Conservation (phyloP, 2,113 vertebrate genomes). For the Ceratotherium simum region DNA sequence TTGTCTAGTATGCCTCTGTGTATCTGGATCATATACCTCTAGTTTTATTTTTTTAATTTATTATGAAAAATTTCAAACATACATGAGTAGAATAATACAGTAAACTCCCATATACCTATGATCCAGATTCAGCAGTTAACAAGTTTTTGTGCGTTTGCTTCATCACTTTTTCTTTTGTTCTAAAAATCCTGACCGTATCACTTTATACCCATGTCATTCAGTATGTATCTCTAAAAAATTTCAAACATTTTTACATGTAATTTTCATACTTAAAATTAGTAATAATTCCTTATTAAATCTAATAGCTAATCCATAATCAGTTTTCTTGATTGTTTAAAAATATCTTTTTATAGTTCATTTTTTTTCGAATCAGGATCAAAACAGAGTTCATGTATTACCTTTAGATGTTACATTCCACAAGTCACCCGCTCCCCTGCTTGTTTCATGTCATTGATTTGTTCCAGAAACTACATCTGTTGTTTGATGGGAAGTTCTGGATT, state of each 20-base stretch:
- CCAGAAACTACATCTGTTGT: background rate
- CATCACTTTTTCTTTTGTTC: background rate
- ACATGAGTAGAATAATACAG: background rate
- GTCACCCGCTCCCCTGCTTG: background rate
- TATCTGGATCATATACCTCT: background rate
- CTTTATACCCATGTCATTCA: conserved; percentile 11
- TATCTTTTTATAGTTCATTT: background rate
- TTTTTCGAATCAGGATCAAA: background rate
- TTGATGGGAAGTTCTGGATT: background rate
- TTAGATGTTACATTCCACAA: background rate
- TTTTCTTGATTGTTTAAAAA: conserved; percentile 40
- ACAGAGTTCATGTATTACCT: background rate
- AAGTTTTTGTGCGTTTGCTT: background rate
- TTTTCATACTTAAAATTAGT: conserved; percentile 8
- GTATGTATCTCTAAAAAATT: background rate
- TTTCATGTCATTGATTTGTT: background rate
- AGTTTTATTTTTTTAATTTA: conserved; percentile 4
- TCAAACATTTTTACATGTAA: background rate
- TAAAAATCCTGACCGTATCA: background rate
- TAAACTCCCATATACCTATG: background rate
- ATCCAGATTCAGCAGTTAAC: conserved; percentile 25
- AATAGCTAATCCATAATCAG: background rate
- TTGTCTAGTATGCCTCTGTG: background rate
- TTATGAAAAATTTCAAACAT: background rate
- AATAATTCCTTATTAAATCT: background rate